Evolutionary conservation across 2,113 vertebrate genomes (phyloP).

Genomic region (Alexandromys fortis): DNA sequence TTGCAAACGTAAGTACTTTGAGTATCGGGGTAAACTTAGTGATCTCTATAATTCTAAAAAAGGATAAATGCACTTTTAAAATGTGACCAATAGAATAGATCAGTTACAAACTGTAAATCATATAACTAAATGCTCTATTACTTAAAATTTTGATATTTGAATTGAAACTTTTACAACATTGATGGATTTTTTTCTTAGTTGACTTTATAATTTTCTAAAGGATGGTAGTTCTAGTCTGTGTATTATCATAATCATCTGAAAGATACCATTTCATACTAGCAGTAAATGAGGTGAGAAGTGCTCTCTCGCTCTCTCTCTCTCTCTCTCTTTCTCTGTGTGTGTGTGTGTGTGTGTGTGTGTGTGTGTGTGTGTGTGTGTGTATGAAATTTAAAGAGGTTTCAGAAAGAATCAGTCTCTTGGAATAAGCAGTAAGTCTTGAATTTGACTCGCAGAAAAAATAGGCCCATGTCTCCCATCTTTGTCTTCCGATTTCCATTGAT

Average conservation of each 20-base stretch:
- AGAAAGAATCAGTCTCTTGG: slow-evolving; percentile 31
- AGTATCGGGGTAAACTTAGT: background rate
- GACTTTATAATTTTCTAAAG: slow-evolving; percentile 27
- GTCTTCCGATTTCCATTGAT: background rate
- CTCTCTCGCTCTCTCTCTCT: too few relatives aligned
- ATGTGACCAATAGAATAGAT: background rate
- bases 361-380: too few relatives aligned
- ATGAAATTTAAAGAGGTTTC: slow-evolving; percentile 31
- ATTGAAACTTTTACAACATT: slow-evolving; percentile 43
- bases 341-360: too few relatives aligned
- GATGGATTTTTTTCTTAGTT: background rate
- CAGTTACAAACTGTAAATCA: slow-evolving; percentile 34
- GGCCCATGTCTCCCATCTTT: background rate
- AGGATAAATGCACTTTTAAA: background rate
- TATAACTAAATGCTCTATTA: slow-evolving; percentile 37
- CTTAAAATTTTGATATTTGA: background rate
- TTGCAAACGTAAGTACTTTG: slow-evolving; percentile 95
- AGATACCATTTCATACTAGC: background rate
- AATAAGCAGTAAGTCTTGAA: background rate
- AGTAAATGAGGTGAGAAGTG: slow-evolving; percentile 17
- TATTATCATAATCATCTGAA: slow-evolving; percentile 8
- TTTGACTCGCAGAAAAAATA: background rate
- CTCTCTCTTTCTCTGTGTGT: too few relatives aligned
- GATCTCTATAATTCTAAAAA: slow-evolving; percentile 1
- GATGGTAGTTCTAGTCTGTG: slow-evolving; percentile 1